These are phyloP conservation scores for Heterochromis multidens DNA, from an alignment of 2,113 vertebrate genomes.

Conservation along the genomic window DNA sequence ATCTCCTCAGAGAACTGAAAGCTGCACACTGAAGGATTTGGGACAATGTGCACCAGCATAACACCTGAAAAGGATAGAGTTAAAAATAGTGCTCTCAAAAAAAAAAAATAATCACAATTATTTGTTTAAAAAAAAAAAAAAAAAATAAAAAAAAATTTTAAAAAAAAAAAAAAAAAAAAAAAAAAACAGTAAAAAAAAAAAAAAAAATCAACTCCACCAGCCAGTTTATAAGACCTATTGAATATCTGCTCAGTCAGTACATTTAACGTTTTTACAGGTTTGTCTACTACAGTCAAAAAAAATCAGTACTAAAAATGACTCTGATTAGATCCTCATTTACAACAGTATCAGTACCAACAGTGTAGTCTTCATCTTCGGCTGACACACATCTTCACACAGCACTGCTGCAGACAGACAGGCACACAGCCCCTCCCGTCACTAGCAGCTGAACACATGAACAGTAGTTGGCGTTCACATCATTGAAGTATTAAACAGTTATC, in stretches of 20 bases:
- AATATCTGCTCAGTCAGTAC: not conserved
- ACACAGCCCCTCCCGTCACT: not conserved
- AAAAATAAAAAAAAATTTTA: too few relatives aligned
- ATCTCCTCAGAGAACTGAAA: not conserved
- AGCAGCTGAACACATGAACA: not conserved
- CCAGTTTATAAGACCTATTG: not conserved
- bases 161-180: not conserved
- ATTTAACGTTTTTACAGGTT: not conserved
- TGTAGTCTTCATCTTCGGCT: not conserved
- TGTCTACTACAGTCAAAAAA: not conserved
- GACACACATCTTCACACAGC: not conserved
- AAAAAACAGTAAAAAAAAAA: not conserved
- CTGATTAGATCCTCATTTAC: not conserved
- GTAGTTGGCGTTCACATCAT: not conserved
- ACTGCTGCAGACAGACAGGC: not conserved
- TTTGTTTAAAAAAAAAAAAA: too few relatives aligned
- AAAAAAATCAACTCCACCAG: accelerated
- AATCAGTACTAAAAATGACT: not conserved
- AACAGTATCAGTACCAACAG: not conserved
- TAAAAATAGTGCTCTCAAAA: not conserved
- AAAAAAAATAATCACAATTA: too few relatives aligned
- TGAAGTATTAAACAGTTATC: accelerated
- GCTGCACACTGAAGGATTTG: not conserved
- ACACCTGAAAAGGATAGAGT: not conserved
- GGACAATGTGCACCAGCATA: not conserved